Base-by-base conservation (phyloP, 1,140 invertebrate genomes). In the Chlorops oryzae region DNA sequence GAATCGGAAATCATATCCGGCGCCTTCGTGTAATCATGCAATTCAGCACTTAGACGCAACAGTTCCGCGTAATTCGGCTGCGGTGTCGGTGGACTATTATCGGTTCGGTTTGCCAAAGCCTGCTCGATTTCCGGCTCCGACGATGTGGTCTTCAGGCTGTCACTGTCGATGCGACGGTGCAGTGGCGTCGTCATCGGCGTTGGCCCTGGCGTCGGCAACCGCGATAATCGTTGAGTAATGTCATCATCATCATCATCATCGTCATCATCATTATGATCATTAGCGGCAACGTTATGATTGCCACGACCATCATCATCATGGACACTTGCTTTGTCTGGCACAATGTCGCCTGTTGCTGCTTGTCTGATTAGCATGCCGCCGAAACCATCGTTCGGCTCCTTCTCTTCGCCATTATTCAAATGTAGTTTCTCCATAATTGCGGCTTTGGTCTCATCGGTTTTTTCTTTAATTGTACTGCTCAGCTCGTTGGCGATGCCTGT, bases 71-170 rank as follows among this genome's bases (percentile, higher is more conserved):
- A 38, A 27, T 68, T 65, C 2, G 68, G 64, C 41, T 72, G 65
- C 2, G 68, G 68, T 27, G 65, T 63, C 9, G 68, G 62, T 23
- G 69, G 63, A 51, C 51, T 61, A 50, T 62, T 64, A 34, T 62
- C 59, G 20, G 56, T 43, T n/a, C 35, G 39, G 15, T 61, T 61
- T 18, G 57, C 65, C 51, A 72, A 34, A 1, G 69, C 64, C 2
- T 59, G 50, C 38, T 70, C 68, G 17, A 72, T 72, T 54, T 72
- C 69, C 22, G 69, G 69, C 48, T 71, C 69, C 3, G 69, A 64
- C 5, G 69, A 62, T 1, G 56, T 61, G 7, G 69, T 72, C 54
- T 70, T 71, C 37, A 72, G 45, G 44, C 69, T 72, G 17, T 72
- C 69, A 12, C 52, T 56, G 47, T 49, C 47, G n/a, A n/a, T n/a